Base-by-base conservation (phyloP, 2,888 invertebrate genomes). In the Macrophya annulata region DNA sequence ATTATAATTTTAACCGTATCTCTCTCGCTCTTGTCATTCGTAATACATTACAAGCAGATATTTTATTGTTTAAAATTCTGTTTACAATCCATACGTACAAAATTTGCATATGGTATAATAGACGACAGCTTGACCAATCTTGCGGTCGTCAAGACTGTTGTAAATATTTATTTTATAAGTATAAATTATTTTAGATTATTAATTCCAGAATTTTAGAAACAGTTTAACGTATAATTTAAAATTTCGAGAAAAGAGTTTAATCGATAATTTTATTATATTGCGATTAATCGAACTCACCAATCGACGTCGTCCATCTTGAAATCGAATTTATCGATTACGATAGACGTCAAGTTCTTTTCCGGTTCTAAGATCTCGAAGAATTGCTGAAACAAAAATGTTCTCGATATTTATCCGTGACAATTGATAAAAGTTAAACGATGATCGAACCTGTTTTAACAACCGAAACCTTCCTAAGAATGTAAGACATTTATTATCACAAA, bases 291-390 rank as follows among this genome's bases (percentile, higher is more conserved):
- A 31, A 81, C 81, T 62, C 43, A 40, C 81, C 62, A 15, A 40
- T 81, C 59, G 62, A 37, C 43, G 43, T 40, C 25, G 12, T 21
- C 25, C 68, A 37, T 68, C 12, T 62, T 43, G 51, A n/a, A 51
- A 31, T 59, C 62, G 31, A 77, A n/a, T 37, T n/a, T 6, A 51
- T 31, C 51, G 55, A 77, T 51, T 6, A 15, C 51, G 55, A 51
- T 25, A n/a, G 4, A 21, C 48, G 77, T 72, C 17, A 43, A n/a
- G n/a, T 81, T 21, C 81, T 81, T 81, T 81, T 81, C 59, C 81
- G 59, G 81, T 81, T 81, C 59, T 43, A n/a, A 15, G 59, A 43
- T 43, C 62, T n/a, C 25, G 81, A 25, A 43, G 81, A 4, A 81
- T 25, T 21, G 4, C 43, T 43, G 81, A 8, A 81, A 25, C n/a